Base-by-base conservation (phyloP, 2,888 invertebrate species). In the Melanargia galathea region DNA sequence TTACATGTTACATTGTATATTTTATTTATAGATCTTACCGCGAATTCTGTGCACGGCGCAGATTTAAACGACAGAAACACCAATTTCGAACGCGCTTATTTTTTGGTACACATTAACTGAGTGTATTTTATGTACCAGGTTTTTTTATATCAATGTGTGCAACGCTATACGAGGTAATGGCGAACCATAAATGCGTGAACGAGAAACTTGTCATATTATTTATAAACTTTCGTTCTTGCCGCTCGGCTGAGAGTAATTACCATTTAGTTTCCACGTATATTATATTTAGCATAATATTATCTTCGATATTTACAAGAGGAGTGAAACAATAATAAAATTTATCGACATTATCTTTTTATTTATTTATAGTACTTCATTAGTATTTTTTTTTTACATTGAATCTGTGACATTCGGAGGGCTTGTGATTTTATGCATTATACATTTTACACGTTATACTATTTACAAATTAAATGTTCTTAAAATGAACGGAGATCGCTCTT, bases 401-500 rank as follows among this genome's bases (percentile, higher is more conserved):
- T 26, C 13, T 38, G 18, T 30, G 13, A 45, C 20, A 22, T 24
- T 48, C 54, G 22, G 54, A 30, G 54, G 63, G 55, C 59, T 38
- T 52, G 63, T 59, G 59, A 63, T 62, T 62, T 52, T 55, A 59
- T 48, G 58, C 54, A 59, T 40, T 63, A 48, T 55, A 63, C 54
- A 58, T 54, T 63, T 63, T 59, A 59, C 48, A 58, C 64, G 58
- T 6, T 40, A n/a, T 35, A 54, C 45, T 13, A 52, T 45, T 40
- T 26, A 60, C 20, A 1, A 18, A 52, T 11, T 10, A 22, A 1
- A 2, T 20, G n/a, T 51, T 5, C 5, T 6, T 26, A 26, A 35
- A 38, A 35, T 60, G 20, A 22, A 22, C 22, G 45, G 43, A 16
- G 40, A 22, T 46, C 24, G 24, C 26, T 30, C 20, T 7, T 13